Evolutionary conservation across 2,888 invertebrate genomes (phyloP), one percentile per base, ranked within the genome.

Genomic region (Platycheirus rosarum): DNA sequence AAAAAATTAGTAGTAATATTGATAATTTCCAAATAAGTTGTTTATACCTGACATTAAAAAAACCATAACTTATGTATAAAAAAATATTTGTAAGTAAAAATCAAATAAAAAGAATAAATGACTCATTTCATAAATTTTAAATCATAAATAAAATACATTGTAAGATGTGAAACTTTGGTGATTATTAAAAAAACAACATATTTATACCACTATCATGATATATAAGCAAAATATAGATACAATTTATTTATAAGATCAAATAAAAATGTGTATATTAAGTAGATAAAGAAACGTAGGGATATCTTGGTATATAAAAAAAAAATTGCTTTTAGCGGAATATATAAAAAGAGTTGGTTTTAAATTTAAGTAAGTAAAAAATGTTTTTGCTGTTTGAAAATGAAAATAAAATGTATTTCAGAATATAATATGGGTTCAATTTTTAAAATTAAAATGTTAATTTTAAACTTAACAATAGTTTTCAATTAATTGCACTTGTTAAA

Each of bases 281-380:
- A 80, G 60, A 60, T 57, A 66, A 60, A 66, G 60, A 71, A 62
- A 37, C 40, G 26, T 76, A 80, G 70, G 51, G 70, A 80, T 80
- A 75, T 23, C 51, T 76, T 37, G 70, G 60, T 80, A 71, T 70
- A 76, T 76, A 66, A 42, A 8, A 75, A 71, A 55, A 80, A 84
- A 84, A 85, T 76, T 85, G 85, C 85, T 85, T 85, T 85, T 85
- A 85, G 84, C 78, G 71, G 60, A 78, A 37, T 70, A 60, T 48
- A 46, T 11, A 40, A 63, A 49, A 37, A 40, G 42, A 14, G 11
- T 42, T 14, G 26, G 11, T 26, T 60, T 60, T 60, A n/a, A n/a
- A n/a, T n/a, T n/a, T n/a, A n/a, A n/a, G n/a, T n/a, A n/a, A n/a
- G n/a, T 29, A 16, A 26, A n/a, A 42, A 42, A 11, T 26, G 6